phyloP scores from a whole-genome alignment of 1,140 invertebrate genomes.

The Lanistes nyassanus region DNA sequence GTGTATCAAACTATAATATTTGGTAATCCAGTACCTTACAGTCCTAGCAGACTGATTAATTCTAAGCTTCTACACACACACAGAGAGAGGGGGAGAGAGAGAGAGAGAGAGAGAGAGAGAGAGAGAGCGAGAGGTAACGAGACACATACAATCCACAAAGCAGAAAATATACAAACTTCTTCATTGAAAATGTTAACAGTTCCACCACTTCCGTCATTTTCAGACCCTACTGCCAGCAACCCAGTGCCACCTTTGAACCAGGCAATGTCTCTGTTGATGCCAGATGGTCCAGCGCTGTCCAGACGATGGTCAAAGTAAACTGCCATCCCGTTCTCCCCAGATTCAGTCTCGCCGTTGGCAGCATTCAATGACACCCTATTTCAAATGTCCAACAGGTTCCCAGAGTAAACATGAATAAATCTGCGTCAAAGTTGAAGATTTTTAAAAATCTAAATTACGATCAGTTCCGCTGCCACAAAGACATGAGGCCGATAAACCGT shows the following conservation, averaged over 20 bases:
- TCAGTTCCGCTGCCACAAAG: too few species aligned
- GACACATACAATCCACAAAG: background rate
- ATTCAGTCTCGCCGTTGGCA: too few species aligned
- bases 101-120: background rate
- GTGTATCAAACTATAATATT: background rate
- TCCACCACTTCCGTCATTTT: constrained; percentile 87
- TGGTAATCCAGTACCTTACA: background rate
- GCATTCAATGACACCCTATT: too few species aligned
- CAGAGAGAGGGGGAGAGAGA: background rate
- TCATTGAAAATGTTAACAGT: constrained; percentile 89
- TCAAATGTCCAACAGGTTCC: too few species aligned
- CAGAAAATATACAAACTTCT: constrained; percentile 71
- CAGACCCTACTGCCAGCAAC: constrained; percentile 85
- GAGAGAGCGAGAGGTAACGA: background rate
- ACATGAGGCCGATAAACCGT: too few species aligned
- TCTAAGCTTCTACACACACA: background rate
- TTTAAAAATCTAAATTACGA: too few species aligned
- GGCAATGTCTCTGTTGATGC: constrained; percentile 74
- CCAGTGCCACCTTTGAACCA: constrained; percentile 84
- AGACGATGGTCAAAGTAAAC: constrained; percentile 66
- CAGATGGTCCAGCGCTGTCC: constrained; percentile 45
- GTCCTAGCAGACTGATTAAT: background rate
- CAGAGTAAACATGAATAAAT: too few species aligned
- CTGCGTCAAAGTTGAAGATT: too few species aligned
- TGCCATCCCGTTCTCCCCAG: constrained; percentile 50